Base-by-base conservation (phyloP, 2,113 vertebrate genomes). In the Aphelocoma coerulescens region DNA sequence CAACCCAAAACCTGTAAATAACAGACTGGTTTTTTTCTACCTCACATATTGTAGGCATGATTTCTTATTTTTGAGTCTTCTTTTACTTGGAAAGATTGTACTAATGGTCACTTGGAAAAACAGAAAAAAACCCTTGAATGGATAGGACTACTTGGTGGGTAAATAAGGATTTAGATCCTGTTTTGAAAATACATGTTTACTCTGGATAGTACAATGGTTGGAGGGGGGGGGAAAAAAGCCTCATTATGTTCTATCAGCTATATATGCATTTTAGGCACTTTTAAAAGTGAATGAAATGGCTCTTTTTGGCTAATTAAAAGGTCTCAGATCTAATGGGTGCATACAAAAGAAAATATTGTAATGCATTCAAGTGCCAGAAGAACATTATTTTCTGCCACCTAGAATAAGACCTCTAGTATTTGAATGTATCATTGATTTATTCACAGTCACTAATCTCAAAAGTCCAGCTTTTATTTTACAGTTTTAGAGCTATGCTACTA, bases 261-360 rank as follows among this genome's bases (percentile, higher is more conserved):
- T 88, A 89, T 81, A 85, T 43, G 61, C 26, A 66, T 94, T 85
- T 96, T 75, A 92, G 49, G 18, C 23, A 44, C 59, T 90, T 86
- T 67, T 65, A 49, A 71, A 95, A 95, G 78, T 91, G 85, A 84
- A 41, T 93, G 22, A 94, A 95, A 86, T 79, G 21, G 3, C 16
- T 91, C 15, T 90, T 96, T 96, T 77, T 84, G 28, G 79, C n/a
- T 80, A 95, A 94, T 72, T 85, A 91, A 96, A 86, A 62, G 54
- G 27, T 94, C 26, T 39, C 27, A 88, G 73, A 76, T 91, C 44
- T 43, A 74, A 54, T 74, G 62, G 89, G 2, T 32, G 49, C 19
- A 87, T 65, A 49, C 30, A 78, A 89, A 85, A 65, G 24, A 33
- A 67, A 97, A 81, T 16, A 57, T 20, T 83, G 19, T 28, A 88